A percentile compares a stretch with the other conserved stretches of the same genome.
These are phyloP conservation scores for Pelosia muscerda DNA, from an alignment of 2,888 invertebrate genomes.

Conservation along the genomic window DNA sequence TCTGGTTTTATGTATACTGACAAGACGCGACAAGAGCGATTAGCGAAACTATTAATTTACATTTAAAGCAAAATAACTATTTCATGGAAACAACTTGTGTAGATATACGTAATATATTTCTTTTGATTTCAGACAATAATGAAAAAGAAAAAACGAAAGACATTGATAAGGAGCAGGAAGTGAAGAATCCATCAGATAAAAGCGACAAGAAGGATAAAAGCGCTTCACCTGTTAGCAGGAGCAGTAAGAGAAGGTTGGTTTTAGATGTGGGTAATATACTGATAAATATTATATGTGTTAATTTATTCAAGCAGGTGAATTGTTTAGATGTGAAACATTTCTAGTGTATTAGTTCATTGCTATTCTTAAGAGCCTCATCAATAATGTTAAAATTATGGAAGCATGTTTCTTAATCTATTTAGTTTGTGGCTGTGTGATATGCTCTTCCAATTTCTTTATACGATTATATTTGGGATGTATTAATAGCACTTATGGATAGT, in stretches of 20 bases:
- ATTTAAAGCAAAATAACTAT: neutral
- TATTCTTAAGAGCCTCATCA: neutral
- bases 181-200: slow-evolving; percentile 60
- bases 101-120: neutral
- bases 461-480: neutral
- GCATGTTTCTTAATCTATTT: neutral
- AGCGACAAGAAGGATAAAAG: slow-evolving; percentile 60
- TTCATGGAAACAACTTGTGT: neutral
- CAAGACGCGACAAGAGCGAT: neutral
- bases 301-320: neutral
- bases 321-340: neutral
- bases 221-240: slow-evolving; percentile 64
- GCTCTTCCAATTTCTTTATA: neutral
- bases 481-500: neutral
- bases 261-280: slow-evolving; percentile 14
- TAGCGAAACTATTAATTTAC: no score
- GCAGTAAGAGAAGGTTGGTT: slow-evolving; percentile 73
- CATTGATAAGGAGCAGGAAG: slow-evolving; percentile 64
- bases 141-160: slow-evolving; percentile 64
- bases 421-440: neutral
- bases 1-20: neutral
- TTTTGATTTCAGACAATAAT: slow-evolving; percentile 60
- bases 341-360: neutral
- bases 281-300: neutral
- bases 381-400: neutral